Evolutionary conservation across 1,140 invertebrate genomes (phyloP), one percentile per base, ranked within the genome.

Genomic region (Pachyrhynchus sulphureomaculatus): DNA sequence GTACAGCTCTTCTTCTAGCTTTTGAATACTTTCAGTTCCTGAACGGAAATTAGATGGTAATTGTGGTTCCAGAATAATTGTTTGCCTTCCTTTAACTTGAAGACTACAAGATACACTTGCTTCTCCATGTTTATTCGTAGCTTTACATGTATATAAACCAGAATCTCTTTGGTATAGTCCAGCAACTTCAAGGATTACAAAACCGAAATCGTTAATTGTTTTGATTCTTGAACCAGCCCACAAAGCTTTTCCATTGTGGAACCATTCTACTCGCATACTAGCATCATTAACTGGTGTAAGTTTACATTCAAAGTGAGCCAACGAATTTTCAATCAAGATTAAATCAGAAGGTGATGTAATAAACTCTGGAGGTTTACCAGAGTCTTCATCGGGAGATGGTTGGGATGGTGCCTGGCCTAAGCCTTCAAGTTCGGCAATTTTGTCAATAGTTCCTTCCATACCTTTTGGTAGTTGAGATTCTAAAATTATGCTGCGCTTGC

Each of bases 211-310:
- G 67, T 93, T 93, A 56, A 95, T 94, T 0, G 91, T 94, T 74
- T 94, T 94, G 52, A 95, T 87, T 75, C 92, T 84, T 6, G 91
- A 93, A 42, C 92, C 93, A 60, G 90, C 86, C 68, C 89, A 85
- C 39, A 96, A 79, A 8, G 92, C 84, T 79, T 95, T 93, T 26
- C 94, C 95, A 76, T 98, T 96, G 68, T 96, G 93, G 84, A 88
- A 97, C 95, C 95, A 98, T 78, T 97, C 95, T 12, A 98, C 92
- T 65, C 88, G 83, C 88, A 97, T 90, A 56, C 89, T 92, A 0
- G 91, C 89, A 79, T 97, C 94, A 69, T 93, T 92, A 6, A 94
- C 84, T n/a, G 95, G 95, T 52, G 87, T 85, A 17, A 96, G 77
- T 34, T 91, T 86, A 65, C 92, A 95, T 79, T 97, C 94, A 68